Conservation (phyloP, 2,888 invertebrate genomes). For the Pachliopta kotzebuea region DNA sequence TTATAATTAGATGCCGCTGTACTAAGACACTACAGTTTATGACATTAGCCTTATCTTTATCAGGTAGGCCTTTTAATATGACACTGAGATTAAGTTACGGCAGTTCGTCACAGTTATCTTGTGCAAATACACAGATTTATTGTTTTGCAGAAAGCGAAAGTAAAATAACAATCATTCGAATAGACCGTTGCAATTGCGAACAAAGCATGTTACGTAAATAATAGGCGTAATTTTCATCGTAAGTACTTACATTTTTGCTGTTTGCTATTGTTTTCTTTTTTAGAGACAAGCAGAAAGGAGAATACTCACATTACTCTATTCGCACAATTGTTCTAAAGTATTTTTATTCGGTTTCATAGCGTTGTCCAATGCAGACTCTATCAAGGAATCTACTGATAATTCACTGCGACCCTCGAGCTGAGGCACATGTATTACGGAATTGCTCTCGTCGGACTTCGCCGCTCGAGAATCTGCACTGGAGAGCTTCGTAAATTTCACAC, state of each 20-base stretch:
- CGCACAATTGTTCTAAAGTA: background rate
- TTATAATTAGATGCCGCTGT: background rate
- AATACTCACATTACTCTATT: background rate
- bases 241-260: too few species aligned
- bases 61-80: conserved; percentile 20
- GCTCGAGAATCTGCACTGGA: conserved; percentile 42
- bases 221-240: conserved; percentile 10
- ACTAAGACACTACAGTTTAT: background rate
- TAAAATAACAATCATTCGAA: conserved; percentile 27
- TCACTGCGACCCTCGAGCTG: conserved; percentile 50
- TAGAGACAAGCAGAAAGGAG: too few species aligned
- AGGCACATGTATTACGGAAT: conserved; percentile 55
- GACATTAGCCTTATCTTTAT: background rate
- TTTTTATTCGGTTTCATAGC: conserved; percentile 43
- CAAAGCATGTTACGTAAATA: conserved; percentile 15
- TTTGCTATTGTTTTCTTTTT: too few species aligned
- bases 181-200: conserved; percentile 8
- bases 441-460: conserved; percentile 45
- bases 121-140: conserved; percentile 30
- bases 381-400: conserved; percentile 48
- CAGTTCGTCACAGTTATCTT: conserved; percentile 31
- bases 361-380: conserved; percentile 45
- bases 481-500: conserved; percentile 37
- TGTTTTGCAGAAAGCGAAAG: conserved; percentile 28
- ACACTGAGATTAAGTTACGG: conserved; percentile 25